Evolutionary conservation across 2,113 vertebrate genomes (phyloP).

Genomic region (Physeter macrocephalus): DNA sequence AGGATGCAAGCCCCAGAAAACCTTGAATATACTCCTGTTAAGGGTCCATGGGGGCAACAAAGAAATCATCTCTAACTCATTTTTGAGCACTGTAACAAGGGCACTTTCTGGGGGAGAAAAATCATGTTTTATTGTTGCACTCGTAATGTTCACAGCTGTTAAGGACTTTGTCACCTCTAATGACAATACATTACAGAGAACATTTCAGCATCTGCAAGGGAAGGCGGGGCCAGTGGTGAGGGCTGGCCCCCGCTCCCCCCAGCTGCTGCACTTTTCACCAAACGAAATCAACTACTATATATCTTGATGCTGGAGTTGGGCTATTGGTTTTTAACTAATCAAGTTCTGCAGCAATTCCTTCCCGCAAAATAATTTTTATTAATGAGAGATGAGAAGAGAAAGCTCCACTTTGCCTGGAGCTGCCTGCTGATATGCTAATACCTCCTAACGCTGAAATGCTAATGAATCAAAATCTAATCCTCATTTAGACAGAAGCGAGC

Average conservation of each 20-base stretch:
- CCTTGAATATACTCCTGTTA: constrained; percentile 50
- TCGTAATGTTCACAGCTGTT: constrained; percentile 48
- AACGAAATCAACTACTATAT: background rate
- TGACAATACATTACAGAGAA: constrained; percentile 42
- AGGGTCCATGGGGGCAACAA: constrained; percentile 58
- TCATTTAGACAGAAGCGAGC: background rate
- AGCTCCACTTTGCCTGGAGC: constrained; percentile 1
- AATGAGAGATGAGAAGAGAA: constrained; percentile 16
- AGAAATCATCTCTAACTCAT: constrained; percentile 59
- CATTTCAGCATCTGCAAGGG: constrained; percentile 18
- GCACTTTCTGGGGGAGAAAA: constrained; percentile 56
- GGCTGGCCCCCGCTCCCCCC: background rate
- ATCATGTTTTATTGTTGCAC: constrained; percentile 47
- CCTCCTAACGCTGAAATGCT: background rate
- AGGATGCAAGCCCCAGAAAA: constrained; percentile 59
- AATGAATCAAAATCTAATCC: constrained; percentile 19
- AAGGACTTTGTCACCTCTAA: constrained; percentile 31
- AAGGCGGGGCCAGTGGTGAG: accelerated
- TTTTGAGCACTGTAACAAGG: constrained; percentile 59
- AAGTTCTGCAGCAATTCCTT: constrained; percentile 20
- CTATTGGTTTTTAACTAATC: constrained; percentile 53
- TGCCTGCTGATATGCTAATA: background rate
- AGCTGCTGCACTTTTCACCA: background rate
- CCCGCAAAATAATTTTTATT: constrained; percentile 37
- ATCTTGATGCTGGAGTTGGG: constrained; percentile 31